A percentile compares a stretch with the other conserved stretches of the same genome.
phyloP scores from a whole-genome alignment of 2,797 vertebrate species.

The Fratercula arctica region DNA sequence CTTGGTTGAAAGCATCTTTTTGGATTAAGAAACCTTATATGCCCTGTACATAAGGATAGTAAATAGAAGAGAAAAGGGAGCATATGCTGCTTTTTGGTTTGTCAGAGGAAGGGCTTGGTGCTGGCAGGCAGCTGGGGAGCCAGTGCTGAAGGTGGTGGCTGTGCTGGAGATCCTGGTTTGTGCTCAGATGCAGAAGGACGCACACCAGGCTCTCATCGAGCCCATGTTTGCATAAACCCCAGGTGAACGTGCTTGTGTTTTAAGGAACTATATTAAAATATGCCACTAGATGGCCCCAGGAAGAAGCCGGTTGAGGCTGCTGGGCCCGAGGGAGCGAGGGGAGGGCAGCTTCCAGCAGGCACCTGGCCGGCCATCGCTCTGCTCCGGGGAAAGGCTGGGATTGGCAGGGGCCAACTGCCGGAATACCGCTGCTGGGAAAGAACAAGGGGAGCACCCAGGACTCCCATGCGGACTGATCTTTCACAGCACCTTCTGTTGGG shows the following conservation, averaged over 20 bases:
- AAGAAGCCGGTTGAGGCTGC: not conserved
- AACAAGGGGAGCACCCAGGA: not conserved
- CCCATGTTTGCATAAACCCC: not conserved
- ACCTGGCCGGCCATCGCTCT: not conserved
- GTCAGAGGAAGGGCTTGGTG: not conserved
- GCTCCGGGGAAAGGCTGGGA: not conserved
- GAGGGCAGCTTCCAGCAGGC: not conserved
- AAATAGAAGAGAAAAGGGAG: not conserved
- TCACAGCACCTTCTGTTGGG: not conserved
- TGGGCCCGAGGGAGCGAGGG: not conserved
- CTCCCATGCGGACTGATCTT: not conserved
- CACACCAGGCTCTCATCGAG: not conserved
- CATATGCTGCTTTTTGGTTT: rapidly evolving
- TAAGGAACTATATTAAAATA: not conserved
- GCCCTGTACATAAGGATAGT: rapidly evolving
- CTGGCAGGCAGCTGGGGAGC: not conserved
- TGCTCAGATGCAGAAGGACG: not conserved
- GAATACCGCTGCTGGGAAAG: not conserved
- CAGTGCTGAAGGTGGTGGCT: not conserved
- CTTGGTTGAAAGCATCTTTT: not conserved
- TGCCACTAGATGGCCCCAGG: constrained; percentile 68
- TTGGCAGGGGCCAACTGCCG: not conserved
- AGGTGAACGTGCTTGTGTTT: not conserved
- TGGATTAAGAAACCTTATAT: not conserved
- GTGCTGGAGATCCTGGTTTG: not conserved